A percentile compares a stretch with the other conserved stretches of the same genome.
Conservation (phyloP, 2,888 invertebrate species). For the Dione vanillae region DNA sequence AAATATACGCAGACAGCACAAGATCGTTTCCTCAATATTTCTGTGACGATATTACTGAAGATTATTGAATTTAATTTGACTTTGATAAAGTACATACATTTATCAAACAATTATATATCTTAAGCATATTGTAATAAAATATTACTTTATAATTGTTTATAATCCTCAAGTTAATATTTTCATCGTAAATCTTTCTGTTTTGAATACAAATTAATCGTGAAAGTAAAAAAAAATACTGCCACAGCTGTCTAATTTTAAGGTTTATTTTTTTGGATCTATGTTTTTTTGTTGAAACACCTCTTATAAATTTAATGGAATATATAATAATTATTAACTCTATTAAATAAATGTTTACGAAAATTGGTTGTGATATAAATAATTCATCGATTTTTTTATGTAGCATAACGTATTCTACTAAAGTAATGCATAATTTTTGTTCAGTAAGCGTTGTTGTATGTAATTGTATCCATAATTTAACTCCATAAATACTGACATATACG, state of each 20-base stretch:
- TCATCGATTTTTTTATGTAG: slow-evolving; percentile 30
- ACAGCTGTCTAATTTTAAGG: neutral
- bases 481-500: neutral
- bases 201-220: too few species aligned
- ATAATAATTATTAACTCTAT: neutral
- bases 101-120: too few species aligned
- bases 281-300: too few species aligned
- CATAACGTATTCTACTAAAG: neutral
- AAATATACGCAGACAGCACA: neutral
- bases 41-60: neutral
- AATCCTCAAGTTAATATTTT: too few species aligned
- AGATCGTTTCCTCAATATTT: neutral
- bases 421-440: slow-evolving; percentile 9
- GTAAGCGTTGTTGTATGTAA: neutral
- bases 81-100: too few species aligned
- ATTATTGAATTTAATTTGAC: too few species aligned
- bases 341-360: slow-evolving; percentile 25
- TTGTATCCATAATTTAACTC: neutral
- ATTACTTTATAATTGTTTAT: too few species aligned
- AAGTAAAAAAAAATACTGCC: too few species aligned
- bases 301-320: neutral
- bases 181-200: too few species aligned
- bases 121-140: too few species aligned
- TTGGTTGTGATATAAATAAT: slow-evolving; percentile 42
- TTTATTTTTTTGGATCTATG: neutral